Evolutionary conservation across 2,797 vertebrate genomes (phyloP).

Genomic region (Intellagama lesueurii): DNA sequence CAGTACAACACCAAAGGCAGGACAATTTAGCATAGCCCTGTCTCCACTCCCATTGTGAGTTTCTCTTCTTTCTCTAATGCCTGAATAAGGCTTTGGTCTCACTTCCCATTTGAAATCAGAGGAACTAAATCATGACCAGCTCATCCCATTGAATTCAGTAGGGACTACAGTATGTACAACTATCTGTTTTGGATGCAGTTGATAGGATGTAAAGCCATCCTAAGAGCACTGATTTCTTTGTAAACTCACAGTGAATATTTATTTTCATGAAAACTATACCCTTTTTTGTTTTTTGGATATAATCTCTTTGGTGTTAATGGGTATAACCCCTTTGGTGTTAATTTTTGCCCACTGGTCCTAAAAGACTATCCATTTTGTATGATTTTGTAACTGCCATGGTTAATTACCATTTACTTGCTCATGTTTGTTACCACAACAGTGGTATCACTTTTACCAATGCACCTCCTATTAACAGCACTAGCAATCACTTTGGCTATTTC

Average conservation of each 20-base stretch:
- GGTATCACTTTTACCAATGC: conserved; percentile 53
- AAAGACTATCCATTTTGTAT: conserved; percentile 17
- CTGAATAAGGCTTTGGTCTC: neutral
- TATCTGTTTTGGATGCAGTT: neutral
- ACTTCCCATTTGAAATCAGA: neutral
- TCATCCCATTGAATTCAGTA: neutral
- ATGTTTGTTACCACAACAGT: conserved; percentile 53
- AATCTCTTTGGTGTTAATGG: neutral
- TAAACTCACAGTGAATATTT: neutral
- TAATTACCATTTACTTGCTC: conserved; percentile 55
- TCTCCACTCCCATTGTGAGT: too few relatives aligned
- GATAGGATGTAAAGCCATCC: neutral
- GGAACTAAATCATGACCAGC: neutral
- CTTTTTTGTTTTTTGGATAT: neutral
- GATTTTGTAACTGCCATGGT: conserved; percentile 55
- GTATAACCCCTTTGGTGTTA: neutral
- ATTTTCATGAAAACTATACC: neutral
- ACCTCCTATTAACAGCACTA: conserved; percentile 56
- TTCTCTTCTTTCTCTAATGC: too few relatives aligned
- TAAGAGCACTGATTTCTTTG: neutral
- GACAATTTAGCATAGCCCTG: too few relatives aligned
- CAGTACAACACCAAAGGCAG: too few relatives aligned
- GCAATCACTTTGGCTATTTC: conserved; percentile 52
- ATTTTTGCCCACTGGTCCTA: neutral
- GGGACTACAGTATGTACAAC: neutral